Evolutionary conservation across 2,888 invertebrate genomes (phyloP), one percentile per base, ranked within the genome.

Genomic region (Pseudococcus viburni): DNA sequence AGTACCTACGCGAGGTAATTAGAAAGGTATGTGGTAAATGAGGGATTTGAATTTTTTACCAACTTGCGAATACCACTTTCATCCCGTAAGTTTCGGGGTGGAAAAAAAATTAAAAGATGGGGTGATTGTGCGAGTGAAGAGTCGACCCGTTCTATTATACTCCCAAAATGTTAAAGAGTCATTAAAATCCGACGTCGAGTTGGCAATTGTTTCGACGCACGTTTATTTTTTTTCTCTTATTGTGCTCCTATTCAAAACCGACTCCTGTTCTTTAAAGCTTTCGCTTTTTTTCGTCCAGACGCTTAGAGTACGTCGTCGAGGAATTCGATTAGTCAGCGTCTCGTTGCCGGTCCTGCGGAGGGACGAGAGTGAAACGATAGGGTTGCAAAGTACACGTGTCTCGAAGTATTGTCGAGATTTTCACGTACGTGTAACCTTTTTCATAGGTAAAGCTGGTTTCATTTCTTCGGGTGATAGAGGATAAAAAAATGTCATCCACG

Each of bases 121-220:
- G 33, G 73, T 0, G 26, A 73, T 17, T 73, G 33, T 33, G 19
- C 26, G 7, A 26, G 2, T 33, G 33, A 73, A 33, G 68, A 68
- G 68, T 22, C 26, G 26, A 68, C 68, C n/a, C 26, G 68, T 26
- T 73, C 73, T 73, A 73, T 73, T 73, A 73, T 73, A 19, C 33
- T 73, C 7, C 73, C 33, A 39, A 73, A 73, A 73, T 33, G 73
- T 33, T 73, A 33, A 73, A 73, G 73, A 73, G 73, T 73, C 73
- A 73, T 73, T 73, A 33, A 73, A 73, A 73, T 73, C 33, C 73
- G 8, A 73, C 73, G 12, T 39, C 33, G 73, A 73, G 73, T 73
- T 73, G 33, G 73, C 73, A 33, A 73, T 73, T 73, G 73, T 73
- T 73, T 73, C 73, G 73, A 73, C 73, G 73, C 73, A 73, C 73